phyloP scores from a whole-genome alignment of 2,888 invertebrate species.

The Stratiomys singularior region DNA sequence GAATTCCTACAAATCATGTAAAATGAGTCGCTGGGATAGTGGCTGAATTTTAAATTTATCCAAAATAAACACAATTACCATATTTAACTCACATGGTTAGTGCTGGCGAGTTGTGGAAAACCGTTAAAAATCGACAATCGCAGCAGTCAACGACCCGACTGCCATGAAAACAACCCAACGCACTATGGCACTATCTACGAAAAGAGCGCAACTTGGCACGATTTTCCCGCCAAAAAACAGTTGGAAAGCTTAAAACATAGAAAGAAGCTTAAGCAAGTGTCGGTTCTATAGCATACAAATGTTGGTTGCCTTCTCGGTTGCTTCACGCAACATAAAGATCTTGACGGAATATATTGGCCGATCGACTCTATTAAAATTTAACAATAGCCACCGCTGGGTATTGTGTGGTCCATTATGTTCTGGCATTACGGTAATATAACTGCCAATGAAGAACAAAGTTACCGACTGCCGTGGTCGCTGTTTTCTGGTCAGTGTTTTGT shows the following conservation, averaged over 20 bases:
- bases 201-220: neutral
- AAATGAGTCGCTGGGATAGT: neutral
- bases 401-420: constrained; percentile 42
- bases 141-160: constrained; percentile 27
- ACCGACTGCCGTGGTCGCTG: neutral
- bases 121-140: constrained; percentile 36
- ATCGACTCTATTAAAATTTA: constrained; percentile 6
- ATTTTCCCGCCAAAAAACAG: constrained; percentile 37
- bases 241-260: constrained; percentile 26
- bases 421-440: constrained; percentile 31
- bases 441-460: constrained; percentile 18
- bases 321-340: constrained; percentile 35
- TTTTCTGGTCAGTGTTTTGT: constrained; percentile 12
- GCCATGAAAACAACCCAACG: neutral
- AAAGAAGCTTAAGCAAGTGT: neutral
- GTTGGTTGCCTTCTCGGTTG: neutral
- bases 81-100: neutral
- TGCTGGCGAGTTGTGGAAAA: neutral
- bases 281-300: neutral
- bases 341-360: neutral
- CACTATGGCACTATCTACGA: neutral
- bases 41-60: neutral
- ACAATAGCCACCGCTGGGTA: constrained; percentile 23
- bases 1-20: neutral
- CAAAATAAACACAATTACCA: neutral